phyloP scores from a whole-genome alignment of 2,113 vertebrate genomes.

The Dolichotis patagonum region DNA sequence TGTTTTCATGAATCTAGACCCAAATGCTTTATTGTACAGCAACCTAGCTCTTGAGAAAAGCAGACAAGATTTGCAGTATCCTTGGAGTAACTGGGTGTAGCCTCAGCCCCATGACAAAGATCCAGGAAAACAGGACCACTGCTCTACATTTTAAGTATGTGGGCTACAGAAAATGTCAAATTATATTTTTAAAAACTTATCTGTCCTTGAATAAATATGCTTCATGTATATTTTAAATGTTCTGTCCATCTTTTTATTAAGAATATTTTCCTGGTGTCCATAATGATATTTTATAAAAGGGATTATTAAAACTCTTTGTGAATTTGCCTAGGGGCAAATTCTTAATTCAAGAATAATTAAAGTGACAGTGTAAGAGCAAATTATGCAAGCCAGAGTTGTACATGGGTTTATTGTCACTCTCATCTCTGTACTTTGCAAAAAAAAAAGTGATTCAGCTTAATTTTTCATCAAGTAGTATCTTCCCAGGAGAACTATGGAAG shows the following conservation, averaged over 20 bases:
- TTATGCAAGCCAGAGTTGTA: conserved; percentile 42
- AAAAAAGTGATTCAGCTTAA: conserved; percentile 72
- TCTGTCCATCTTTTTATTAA: conserved; percentile 55
- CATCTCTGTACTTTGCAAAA: conserved; percentile 56
- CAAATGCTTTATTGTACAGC: background rate
- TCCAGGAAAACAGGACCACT: background rate
- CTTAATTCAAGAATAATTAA: conserved; percentile 79
- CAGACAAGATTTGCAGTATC: background rate
- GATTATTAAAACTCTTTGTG: conserved; percentile 71
- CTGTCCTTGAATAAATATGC: conserved; percentile 43
- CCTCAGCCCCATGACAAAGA: background rate
- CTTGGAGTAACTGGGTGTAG: background rate
- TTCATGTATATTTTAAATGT: conserved; percentile 60
- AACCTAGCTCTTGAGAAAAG: background rate
- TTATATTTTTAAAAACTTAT: conserved; percentile 41
- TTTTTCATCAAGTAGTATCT: conserved; percentile 73
- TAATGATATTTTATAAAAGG: conserved; percentile 59
- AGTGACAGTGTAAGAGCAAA: conserved; percentile 77
- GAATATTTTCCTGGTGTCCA: conserved; percentile 67
- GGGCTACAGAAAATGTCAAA: conserved; percentile 4
- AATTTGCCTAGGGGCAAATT: conserved; percentile 68
- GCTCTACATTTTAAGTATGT: background rate
- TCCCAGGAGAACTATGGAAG: conserved; percentile 52
- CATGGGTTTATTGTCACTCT: conserved; percentile 55
- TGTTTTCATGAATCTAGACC: background rate